These are phyloP conservation scores for Neoscelio sp. DNA, from an alignment of 2,888 invertebrate species.

Conservation along the genomic window DNA sequence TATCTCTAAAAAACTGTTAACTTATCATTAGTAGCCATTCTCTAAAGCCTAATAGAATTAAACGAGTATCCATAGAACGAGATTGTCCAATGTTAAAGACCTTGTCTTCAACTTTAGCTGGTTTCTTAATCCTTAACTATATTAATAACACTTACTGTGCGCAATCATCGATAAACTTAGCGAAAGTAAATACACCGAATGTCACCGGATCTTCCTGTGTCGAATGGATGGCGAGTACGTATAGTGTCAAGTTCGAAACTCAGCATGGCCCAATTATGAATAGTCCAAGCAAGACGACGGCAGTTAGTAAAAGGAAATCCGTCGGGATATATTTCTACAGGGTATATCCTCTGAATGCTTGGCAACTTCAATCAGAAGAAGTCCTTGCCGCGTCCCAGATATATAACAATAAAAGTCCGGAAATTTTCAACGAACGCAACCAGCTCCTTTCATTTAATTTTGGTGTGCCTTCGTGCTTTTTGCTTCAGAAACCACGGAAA, in stretches of 20 bases:
- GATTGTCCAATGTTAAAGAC: conserved; percentile 1
- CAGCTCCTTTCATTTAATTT: conserved; percentile 45
- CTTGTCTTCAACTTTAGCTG: not conserved
- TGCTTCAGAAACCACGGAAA: conserved; percentile 12
- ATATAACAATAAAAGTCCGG: conserved; percentile 54
- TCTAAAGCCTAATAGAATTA: not conserved
- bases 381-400: conserved; percentile 41
- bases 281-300: conserved; percentile 66
- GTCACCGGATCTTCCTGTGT: conserved; percentile 26
- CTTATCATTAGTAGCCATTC: no score
- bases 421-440: conserved; percentile 36
- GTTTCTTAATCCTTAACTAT: conserved; percentile 24
- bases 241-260: conserved; percentile 49
- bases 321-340: conserved; percentile 60
- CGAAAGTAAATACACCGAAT: conserved; percentile 46
- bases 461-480: conserved; percentile 15
- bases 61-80: conserved; percentile 1
- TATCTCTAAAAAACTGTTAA: no score
- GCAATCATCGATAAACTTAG: conserved; percentile 42
- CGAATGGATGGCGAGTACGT: conserved; percentile 19
- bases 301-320: conserved; percentile 67
- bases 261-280: conserved; percentile 64
- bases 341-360: conserved; percentile 62
- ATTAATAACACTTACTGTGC: conserved; percentile 42
- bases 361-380: conserved; percentile 60